These are phyloP conservation scores for Phthorimaea operculella DNA, from an alignment of 1,140 invertebrate genomes.

Conservation along the genomic window DNA sequence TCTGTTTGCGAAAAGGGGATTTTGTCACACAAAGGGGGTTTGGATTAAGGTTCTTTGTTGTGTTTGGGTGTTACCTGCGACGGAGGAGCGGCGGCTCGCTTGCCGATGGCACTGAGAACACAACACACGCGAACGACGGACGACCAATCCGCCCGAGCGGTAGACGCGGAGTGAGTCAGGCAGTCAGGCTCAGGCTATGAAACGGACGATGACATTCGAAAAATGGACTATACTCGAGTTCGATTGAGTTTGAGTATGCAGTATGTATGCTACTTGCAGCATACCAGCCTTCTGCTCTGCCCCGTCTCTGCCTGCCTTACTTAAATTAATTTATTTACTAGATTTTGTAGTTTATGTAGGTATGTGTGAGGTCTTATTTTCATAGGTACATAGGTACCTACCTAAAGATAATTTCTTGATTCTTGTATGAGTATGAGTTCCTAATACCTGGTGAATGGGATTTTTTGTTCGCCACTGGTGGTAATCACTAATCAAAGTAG, in stretches of 20 bases:
- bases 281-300: too few relatives aligned
- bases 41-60: neutral
- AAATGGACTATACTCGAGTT: neutral
- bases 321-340: too few relatives aligned
- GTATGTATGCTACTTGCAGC: too few relatives aligned
- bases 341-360: too few relatives aligned
- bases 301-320: too few relatives aligned
- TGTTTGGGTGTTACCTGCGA: constrained; percentile 39
- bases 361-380: too few relatives aligned
- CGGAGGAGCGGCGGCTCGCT: constrained; percentile 29
- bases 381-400: too few relatives aligned
- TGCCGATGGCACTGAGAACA: constrained; percentile 51
- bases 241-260: neutral
- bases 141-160: constrained; percentile 50
- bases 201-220: constrained; percentile 55
- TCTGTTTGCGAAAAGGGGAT: constrained; percentile 31
- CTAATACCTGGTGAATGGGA: too few relatives aligned
- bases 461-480: too few relatives aligned
- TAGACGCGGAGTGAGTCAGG: constrained; percentile 49
- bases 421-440: too few relatives aligned
- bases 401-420: too few relatives aligned
- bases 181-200: constrained; percentile 28
- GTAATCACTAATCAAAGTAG: too few relatives aligned
- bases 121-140: constrained; percentile 59
- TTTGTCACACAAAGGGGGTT: constrained; percentile 20